Conservation (phyloP, 2,113 vertebrate species). For the Poecile atricapillus region DNA sequence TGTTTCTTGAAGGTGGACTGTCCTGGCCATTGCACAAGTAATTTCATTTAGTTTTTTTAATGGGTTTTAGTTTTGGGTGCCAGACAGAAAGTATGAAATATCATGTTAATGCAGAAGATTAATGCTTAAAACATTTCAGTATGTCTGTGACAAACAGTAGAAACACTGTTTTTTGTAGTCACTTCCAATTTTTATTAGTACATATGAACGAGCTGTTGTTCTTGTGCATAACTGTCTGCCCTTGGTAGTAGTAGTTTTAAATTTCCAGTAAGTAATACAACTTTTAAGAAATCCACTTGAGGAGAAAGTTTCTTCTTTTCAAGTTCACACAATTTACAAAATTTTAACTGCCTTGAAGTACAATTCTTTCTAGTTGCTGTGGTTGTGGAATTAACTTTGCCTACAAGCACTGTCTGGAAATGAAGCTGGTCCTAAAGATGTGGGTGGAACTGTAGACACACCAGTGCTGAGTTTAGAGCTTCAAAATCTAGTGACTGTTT, state of each 20-base stretch:
- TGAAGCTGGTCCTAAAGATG: not conserved
- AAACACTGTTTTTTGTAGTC: not conserved
- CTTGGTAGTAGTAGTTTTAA: not conserved
- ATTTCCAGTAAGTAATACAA: not conserved
- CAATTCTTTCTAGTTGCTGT: not conserved
- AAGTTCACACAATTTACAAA: not conserved
- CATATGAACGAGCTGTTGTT: not conserved
- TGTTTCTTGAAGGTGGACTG: not conserved
- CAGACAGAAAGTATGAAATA: not conserved
- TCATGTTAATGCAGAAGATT: constrained; percentile 16
- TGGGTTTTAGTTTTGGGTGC: not conserved
- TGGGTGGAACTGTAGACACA: not conserved
- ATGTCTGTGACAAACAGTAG: not conserved
- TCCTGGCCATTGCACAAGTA: not conserved
- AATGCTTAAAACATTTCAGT: not conserved
- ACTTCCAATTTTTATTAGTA: not conserved
- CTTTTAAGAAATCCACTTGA: not conserved
- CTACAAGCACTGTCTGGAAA: not conserved
- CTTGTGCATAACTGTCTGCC: not conserved
- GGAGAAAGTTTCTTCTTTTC: not conserved
- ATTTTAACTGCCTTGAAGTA: not conserved
- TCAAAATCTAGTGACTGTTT: not conserved
- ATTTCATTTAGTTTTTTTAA: not conserved
- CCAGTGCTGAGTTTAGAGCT: not conserved
- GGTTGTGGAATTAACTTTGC: not conserved